Base-by-base conservation (phyloP, 1,140 invertebrate species). In the Lasioglossum baleicum region DNA sequence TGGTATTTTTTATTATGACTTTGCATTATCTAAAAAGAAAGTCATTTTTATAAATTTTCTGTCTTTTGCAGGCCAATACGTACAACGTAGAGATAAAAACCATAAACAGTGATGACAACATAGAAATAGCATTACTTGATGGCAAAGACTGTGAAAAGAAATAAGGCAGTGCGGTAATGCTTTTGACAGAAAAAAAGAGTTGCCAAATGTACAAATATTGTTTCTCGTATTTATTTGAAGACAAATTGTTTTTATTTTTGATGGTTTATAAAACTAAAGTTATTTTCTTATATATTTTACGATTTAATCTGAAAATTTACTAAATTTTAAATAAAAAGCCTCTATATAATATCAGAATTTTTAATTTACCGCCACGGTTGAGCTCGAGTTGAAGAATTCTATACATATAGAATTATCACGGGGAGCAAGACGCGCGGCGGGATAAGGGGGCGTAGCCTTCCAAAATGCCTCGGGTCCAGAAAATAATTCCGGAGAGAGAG, bases 1-100 rank as follows among this genome's bases (percentile, higher is more conserved):
- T 92, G 80, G 92, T 92, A 84, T 80, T 77, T 66, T 40, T 68
- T 7, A 80, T 76, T 61, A 69, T 66, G 26, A 53, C 51, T 31
- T 17, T 58, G 13, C 22, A 63, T 58, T 15, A 48, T 15, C 63
- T 60, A 26, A 4, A 6, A 72, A 58, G 11, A 15, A 72, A 44
- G 42, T 15, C 2, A 22, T n/a, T 44, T 22, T 42, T 0, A 58
- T 6, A 1, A 40, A 11, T 17, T 48, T 60, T 17, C 35, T 66
- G 31, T 73, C 44, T 63, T 75, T 51, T 20, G 2, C 56, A 87
- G 85, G 85, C 85, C 1, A 73, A 83, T n/a, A 76, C 51, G 7
- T 75, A 77, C 6, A 83, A 84, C 7, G 31, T 87, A 42, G 48
- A 84, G 22, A 76, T 87, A 82, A 80, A n/a, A 0, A 10, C 7